These are phyloP conservation scores for Drosophila carrolli DNA, from an alignment of 1,140 invertebrate species.

Conservation along the genomic window DNA sequence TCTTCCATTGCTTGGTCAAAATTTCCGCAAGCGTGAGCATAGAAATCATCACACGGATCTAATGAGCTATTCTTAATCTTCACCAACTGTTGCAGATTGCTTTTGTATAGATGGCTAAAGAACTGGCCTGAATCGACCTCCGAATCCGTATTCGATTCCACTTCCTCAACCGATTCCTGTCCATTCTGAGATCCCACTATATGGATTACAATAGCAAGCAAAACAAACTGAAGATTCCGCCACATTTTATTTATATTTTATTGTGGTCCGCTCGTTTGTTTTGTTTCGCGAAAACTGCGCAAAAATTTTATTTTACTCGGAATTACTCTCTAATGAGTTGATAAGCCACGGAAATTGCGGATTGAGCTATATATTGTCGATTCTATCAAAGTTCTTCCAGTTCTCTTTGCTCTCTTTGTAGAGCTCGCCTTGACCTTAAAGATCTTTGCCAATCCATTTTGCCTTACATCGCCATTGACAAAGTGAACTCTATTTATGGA, in stretches of 20 bases:
- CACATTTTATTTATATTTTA: conserved; percentile 32
- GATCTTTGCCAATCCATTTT: conserved; percentile 28
- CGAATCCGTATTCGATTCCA: conserved; percentile 9
- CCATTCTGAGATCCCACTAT: conserved; percentile 15
- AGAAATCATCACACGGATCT: conserved; percentile 72
- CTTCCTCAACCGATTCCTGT: neutral
- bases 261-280: conserved; percentile 58
- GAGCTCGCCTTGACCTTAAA: conserved; percentile 65
- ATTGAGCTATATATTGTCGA: conserved; percentile 34
- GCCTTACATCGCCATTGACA: conserved; percentile 4
- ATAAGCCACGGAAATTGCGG: conserved; percentile 54
- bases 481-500: conserved; percentile 7
- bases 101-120: conserved; percentile 62
- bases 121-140: conserved; percentile 36
- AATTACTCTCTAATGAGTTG: conserved; percentile 32
- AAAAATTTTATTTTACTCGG: conserved; percentile 21
- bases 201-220: conserved; percentile 21
- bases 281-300: conserved; percentile 58
- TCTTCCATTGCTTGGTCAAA: conserved; percentile 7
- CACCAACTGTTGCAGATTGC: conserved; percentile 53
- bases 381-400: conserved; percentile 22
- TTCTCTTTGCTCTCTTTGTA: conserved; percentile 24
- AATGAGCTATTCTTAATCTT: conserved; percentile 47
- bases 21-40: conserved; percentile 74
- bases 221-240: conserved; percentile 33